Evolutionary conservation across 1,140 invertebrate species (phyloP).

Genomic region (Patella vulgata): DNA sequence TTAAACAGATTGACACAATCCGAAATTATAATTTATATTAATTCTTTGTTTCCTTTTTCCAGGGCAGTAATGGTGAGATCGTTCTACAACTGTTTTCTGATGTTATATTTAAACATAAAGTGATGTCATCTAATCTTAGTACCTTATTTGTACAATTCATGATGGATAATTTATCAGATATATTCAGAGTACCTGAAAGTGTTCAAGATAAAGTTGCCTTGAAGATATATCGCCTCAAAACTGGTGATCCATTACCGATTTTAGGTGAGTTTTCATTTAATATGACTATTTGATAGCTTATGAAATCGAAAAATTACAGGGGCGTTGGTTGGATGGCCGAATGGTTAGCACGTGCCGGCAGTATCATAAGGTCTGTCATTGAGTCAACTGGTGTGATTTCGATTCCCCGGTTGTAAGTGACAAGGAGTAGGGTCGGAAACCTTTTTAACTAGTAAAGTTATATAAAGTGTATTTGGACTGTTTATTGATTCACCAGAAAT

Average conservation of each 20-base stretch:
- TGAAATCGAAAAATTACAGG: too few species aligned
- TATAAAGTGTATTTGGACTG: too few species aligned
- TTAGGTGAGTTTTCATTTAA: constrained; percentile 44
- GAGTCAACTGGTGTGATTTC: too few species aligned
- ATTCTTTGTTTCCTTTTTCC: constrained; percentile 12
- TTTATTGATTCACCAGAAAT: too few species aligned
- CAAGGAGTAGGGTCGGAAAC: too few species aligned
- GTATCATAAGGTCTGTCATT: too few species aligned
- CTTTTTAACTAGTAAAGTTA: too few species aligned
- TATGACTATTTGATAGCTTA: too few species aligned
- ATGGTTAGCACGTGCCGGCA: too few species aligned
- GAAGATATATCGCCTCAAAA: constrained; percentile 46
- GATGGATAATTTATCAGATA: constrained; percentile 51
- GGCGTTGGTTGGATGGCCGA: too few species aligned
- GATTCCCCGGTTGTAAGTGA: too few species aligned
- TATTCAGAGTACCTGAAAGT: constrained; percentile 56
- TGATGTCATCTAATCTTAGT: constrained; percentile 48
- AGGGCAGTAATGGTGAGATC: constrained; percentile 47
- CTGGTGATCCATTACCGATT: constrained; percentile 38
- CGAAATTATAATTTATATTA: background rate
- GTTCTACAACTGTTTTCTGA: constrained; percentile 43
- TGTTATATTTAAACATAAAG: constrained; percentile 50
- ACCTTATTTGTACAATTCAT: constrained; percentile 59
- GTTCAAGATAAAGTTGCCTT: constrained; percentile 53
- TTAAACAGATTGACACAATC: too few species aligned